Conservation (phyloP, 2,113 vertebrate species). For the Labeo rohita region DNA sequence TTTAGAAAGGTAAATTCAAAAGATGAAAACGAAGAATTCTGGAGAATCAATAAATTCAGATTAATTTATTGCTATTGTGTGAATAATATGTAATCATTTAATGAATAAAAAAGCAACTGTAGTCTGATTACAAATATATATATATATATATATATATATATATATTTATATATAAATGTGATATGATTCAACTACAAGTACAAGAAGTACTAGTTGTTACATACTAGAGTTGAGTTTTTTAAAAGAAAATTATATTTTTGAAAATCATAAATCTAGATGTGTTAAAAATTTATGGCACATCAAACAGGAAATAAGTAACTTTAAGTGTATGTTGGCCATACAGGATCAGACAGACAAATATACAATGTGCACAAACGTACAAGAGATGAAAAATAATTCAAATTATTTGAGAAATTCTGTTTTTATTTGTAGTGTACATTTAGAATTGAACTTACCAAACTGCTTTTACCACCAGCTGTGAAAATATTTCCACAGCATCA, state of each 20-base stretch:
- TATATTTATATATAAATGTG: no score
- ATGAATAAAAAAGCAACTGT: no score
- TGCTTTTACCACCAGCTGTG: background rate
- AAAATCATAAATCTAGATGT: background rate
- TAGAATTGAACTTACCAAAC: background rate
- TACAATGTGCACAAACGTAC: background rate
- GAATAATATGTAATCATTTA: no score
- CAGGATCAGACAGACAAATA: background rate
- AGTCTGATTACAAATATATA: no score
- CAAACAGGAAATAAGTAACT: background rate
- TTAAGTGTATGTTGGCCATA: background rate
- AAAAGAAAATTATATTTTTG: background rate
- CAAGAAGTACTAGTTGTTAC: background rate
- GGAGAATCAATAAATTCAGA: no score
- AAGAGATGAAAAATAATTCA: background rate
- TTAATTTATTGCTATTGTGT: no score
- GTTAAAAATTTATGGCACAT: background rate
- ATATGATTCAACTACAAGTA: no score
- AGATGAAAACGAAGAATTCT: no score
- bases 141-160: no score
- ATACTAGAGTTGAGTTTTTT: background rate
- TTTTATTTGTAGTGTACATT: background rate
- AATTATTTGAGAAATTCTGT: background rate
- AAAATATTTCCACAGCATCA: conserved; percentile 36
- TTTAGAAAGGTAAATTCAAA: no score